A percentile compares a stretch with the other conserved stretches of the same genome.
phyloP scores from a whole-genome alignment of 2,888 invertebrate genomes.

The Poecilobothrus nobilitatus region DNA sequence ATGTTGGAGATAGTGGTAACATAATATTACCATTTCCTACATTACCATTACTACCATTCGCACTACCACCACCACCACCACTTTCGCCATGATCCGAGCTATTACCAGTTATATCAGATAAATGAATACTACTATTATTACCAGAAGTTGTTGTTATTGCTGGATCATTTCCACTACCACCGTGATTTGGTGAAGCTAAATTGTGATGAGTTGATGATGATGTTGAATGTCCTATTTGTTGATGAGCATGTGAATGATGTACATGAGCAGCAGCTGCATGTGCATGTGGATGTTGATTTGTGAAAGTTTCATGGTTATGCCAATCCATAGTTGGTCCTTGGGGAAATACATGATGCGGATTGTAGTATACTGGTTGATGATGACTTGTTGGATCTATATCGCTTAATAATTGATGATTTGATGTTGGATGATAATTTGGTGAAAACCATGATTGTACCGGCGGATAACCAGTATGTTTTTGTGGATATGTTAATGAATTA shows the following conservation, averaged over 20 bases:
- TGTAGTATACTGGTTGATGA: constrained; percentile 44
- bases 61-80: constrained; percentile 10
- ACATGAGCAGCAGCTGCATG: neutral
- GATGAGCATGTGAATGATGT: neutral
- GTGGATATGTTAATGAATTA: constrained; percentile 57
- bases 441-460: constrained; percentile 42
- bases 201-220: constrained; percentile 17
- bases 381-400: constrained; percentile 43
- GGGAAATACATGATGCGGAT: constrained; percentile 45
- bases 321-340: constrained; percentile 31
- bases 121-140: neutral
- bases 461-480: constrained; percentile 51
- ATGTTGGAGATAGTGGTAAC: constrained; percentile 16
- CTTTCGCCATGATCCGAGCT: constrained; percentile 25
- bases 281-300: constrained; percentile 28
- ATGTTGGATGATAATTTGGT: constrained; percentile 45
- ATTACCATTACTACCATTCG: neutral
- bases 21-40: neutral
- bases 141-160: constrained; percentile 19
- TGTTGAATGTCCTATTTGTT: neutral
- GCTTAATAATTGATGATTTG: constrained; percentile 42
- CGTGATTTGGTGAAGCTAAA: constrained; percentile 24
- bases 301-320: constrained; percentile 37
- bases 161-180: neutral
- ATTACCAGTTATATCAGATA: neutral